These are phyloP conservation scores for Chaetura pelagica DNA, from an alignment of 2,113 vertebrate species.

Conservation along the genomic window DNA sequence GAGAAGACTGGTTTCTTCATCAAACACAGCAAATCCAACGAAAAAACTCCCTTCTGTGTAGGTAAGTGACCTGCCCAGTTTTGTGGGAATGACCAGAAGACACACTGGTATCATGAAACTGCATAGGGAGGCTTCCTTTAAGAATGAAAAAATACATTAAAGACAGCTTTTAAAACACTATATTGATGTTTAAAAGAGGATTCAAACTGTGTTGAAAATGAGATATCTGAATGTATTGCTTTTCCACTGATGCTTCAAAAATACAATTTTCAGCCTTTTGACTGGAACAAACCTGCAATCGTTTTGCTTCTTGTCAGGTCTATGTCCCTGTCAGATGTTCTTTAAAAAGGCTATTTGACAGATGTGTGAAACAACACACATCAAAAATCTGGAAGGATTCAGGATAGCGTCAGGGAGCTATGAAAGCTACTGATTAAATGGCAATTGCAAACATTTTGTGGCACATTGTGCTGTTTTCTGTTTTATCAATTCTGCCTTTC, in stretches of 20 bases:
- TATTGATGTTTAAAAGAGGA: neutral
- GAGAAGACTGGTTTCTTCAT: neutral
- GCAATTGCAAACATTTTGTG: neutral
- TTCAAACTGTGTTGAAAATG: neutral
- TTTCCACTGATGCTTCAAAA: constrained; percentile 11
- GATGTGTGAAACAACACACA: neutral
- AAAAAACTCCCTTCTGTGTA: neutral
- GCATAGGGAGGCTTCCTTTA: neutral
- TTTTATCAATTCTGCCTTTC: neutral
- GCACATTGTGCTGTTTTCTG: neutral
- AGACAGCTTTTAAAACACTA: neutral
- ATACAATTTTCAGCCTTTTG: neutral
- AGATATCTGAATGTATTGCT: neutral
- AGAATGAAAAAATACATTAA: neutral
- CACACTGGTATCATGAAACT: neutral
- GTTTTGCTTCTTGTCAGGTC: neutral
- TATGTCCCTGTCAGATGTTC: neutral
- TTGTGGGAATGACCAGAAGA: neutral
- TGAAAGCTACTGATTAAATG: neutral
- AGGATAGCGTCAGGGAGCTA: neutral
- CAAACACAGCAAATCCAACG: neutral
- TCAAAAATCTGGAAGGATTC: neutral
- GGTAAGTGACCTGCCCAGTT: neutral
- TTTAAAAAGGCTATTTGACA: constrained; percentile 7
- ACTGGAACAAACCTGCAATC: neutral